Base-by-base conservation (phyloP, 2,113 vertebrate species). In the Choloepus hoffmanni region DNA sequence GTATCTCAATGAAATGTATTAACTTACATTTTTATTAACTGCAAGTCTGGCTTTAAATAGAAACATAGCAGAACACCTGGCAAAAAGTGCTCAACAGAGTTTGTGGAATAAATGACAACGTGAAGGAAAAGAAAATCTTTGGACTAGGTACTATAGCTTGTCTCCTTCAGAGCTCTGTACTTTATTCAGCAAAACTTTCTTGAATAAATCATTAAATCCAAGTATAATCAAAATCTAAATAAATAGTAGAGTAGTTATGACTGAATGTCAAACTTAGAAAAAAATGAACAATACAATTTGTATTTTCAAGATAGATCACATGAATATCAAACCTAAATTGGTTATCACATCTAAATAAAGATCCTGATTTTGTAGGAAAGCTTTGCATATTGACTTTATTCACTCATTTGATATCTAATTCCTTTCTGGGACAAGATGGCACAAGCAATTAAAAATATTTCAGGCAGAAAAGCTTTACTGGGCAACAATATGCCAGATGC, bases 341-440 rank as follows among this genome's bases (percentile, higher is more conserved):
- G 7, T 45, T 50, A 36, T 74, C n/a, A 18, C 7, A 15, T 48
- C 53, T 50, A 26, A 65, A 74, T 62, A 62, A 68, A 85, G 19
- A 23, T 26, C 13, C 48, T 70, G 26, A 76, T 93, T 92, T 58
- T 40, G 70, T 77, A 45, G 62, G 30, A 90, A 88, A 33, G 48
- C 79, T 87, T 90, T 93, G 60, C 12, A 48, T 65, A n/a, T 86
- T 87, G 50, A 63, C n/a, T 83, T n/a, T 65, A 48, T 63, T 94
- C 40, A 81, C 43, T 87, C 53, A 18, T 68, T 85, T 62, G 36
- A n/a, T 86, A 36, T 85, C 79, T 83, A 89, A 89, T 40, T 95
- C 50, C 68, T 85, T 85, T 91, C 43, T 78, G 19, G 55, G 74
- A 50, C 40, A 68, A 94, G 82, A 58, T 0, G 30, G 15, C 15